Conservation (phyloP, 2,888 invertebrate genomes). For the Griposia aprilina region DNA sequence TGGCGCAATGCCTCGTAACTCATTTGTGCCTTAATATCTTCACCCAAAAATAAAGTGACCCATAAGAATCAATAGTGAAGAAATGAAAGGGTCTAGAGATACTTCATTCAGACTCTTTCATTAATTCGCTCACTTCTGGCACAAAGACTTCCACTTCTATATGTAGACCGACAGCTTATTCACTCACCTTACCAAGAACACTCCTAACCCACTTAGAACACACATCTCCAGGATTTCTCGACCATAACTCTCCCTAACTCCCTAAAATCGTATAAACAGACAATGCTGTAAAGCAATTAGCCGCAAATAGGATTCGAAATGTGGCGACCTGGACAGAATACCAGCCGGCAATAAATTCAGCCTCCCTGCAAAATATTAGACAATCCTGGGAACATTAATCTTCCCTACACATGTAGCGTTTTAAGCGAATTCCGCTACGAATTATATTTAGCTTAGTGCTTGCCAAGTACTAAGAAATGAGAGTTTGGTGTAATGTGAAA, state of each 20-base stretch:
- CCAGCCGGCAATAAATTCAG: conserved; percentile 68
- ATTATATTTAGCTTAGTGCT: conserved; percentile 61
- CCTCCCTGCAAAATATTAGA: conserved; percentile 71
- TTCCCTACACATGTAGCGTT: conserved; percentile 60
- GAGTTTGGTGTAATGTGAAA: conserved; percentile 26
- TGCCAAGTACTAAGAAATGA: conserved; percentile 53
- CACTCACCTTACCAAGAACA: background rate
- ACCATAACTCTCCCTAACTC: conserved; percentile 28
- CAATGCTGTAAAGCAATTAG: conserved; percentile 61
- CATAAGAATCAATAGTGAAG: background rate
- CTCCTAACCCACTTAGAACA: conserved; percentile 31
- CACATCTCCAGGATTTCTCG: conserved; percentile 16
- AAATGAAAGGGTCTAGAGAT: background rate
- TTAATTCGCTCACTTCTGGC: background rate
- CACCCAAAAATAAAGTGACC: background rate
- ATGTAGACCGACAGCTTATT: background rate
- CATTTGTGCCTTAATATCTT: background rate
- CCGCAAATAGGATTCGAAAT: conserved; percentile 67
- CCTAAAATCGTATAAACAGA: conserved; percentile 28
- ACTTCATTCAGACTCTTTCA: background rate
- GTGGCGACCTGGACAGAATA: conserved; percentile 57
- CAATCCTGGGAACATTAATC: conserved; percentile 72
- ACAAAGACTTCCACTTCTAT: background rate
- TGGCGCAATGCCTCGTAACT: background rate
- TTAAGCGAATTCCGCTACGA: conserved; percentile 57